Evolutionary conservation across 2,113 vertebrate genomes (phyloP).

Genomic region (Takifugu flavidus): DNA sequence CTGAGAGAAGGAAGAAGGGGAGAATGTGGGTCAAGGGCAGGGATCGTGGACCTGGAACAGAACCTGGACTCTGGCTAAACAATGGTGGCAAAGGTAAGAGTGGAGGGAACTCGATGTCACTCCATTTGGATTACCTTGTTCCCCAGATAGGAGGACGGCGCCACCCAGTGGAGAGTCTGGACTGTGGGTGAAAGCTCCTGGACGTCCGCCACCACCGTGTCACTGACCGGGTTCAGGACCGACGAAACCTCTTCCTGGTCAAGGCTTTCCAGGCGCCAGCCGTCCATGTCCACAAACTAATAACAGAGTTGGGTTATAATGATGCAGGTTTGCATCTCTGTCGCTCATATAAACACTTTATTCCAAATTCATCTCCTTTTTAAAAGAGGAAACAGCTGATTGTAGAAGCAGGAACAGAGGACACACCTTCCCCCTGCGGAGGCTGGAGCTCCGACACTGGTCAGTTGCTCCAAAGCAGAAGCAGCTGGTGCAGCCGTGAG

Average conservation of each 20-base stretch:
- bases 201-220: conserved; percentile 85
- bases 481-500: conserved; percentile 84
- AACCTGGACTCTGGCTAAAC: background rate
- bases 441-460: conserved; percentile 80
- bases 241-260: conserved; percentile 74
- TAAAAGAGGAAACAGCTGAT: too few species aligned
- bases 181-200: conserved; percentile 84
- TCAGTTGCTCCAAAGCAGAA: conserved; percentile 88
- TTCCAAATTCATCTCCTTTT: too few species aligned
- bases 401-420: conserved; percentile 24
- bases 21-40: conserved; percentile 1
- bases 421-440: conserved; percentile 82
- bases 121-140: conserved; percentile 75
- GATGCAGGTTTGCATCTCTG: background rate
- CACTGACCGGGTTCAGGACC: conserved; percentile 84
- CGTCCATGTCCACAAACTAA: conserved; percentile 87
- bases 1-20: conserved; percentile 57
- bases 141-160: conserved; percentile 85
- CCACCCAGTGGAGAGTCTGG: conserved; percentile 82
- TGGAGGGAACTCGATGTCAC: background rate
- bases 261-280: conserved; percentile 80
- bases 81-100: background rate
- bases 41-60: background rate
- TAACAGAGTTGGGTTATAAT: background rate
- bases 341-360: too few species aligned